Conservation (phyloP, 92 coral and sea anemone species). For the Parazoanthus swiftii region DNA sequence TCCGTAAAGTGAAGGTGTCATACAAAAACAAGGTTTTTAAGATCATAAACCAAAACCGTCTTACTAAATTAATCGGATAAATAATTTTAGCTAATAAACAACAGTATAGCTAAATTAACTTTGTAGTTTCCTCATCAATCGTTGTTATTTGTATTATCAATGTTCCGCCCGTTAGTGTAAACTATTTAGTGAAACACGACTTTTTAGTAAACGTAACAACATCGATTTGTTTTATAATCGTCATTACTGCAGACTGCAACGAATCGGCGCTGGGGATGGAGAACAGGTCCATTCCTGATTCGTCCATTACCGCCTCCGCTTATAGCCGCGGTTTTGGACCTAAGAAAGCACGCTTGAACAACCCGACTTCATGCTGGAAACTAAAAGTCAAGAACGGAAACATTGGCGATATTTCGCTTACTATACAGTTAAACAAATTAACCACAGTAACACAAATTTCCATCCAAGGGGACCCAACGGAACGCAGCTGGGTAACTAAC, state of each 20-base stretch:
- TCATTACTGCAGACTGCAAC: background rate
- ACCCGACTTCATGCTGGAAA: constrained; percentile 30
- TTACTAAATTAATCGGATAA: too few species aligned
- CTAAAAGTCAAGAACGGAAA: background rate
- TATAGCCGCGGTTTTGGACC: constrained; percentile 51
- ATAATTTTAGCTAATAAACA: too few species aligned
- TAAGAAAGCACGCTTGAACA: constrained; percentile 60
- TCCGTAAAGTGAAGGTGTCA: too few species aligned
- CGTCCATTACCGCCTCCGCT: constrained; percentile 57
- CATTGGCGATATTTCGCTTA: background rate
- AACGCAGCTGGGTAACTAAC: background rate
- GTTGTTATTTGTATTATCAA: too few species aligned
- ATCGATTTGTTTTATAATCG: background rate
- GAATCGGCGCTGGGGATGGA: constrained; percentile 59
- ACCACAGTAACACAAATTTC: constrained; percentile 8
- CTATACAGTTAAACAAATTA: background rate
- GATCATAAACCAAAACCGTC: too few species aligned
- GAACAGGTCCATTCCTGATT: constrained; percentile 51
- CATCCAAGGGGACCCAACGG: constrained; percentile 22
- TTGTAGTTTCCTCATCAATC: too few species aligned
- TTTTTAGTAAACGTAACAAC: background rate
- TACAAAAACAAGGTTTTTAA: too few species aligned
- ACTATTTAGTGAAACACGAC: background rate
- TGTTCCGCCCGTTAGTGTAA: too few species aligned
- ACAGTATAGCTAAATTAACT: too few species aligned